Evolutionary conservation across 2,888 invertebrate genomes (phyloP).

Genomic region (Pharmacophagus antenor): DNA sequence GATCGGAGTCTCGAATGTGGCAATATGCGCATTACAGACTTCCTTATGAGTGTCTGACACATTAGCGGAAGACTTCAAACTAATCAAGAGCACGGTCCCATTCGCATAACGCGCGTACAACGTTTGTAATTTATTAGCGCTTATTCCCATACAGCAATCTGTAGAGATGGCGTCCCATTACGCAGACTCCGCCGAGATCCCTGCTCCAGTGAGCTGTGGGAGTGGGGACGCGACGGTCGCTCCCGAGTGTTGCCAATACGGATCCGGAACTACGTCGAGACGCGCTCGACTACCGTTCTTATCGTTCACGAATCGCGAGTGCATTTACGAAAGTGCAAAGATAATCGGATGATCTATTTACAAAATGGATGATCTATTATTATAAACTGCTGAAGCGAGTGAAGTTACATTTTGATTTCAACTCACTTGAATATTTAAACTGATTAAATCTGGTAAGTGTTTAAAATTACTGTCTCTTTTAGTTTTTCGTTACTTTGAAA

Average conservation of each 20-base stretch:
- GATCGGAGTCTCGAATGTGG: not conserved
- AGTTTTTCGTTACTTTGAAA: not conserved
- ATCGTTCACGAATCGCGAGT: constrained; percentile 32
- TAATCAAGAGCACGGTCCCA: constrained; percentile 73
- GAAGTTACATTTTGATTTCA: constrained; percentile 9
- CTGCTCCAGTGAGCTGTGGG: constrained; percentile 72
- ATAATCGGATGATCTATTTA: constrained; percentile 25
- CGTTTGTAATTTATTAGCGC: constrained; percentile 79
- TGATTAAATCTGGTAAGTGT: constrained; percentile 24
- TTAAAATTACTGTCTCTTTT: not conserved
- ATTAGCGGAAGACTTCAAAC: constrained; percentile 76
- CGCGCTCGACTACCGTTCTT: constrained; percentile 46
- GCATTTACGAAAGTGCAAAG: constrained; percentile 27
- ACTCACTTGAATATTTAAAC: constrained; percentile 5
- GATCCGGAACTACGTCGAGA: constrained; percentile 47
- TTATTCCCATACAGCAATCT: constrained; percentile 79
- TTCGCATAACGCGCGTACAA: constrained; percentile 72
- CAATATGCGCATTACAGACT: constrained; percentile 20
- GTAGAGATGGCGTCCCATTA: constrained; percentile 77
- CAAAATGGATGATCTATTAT: constrained; percentile 12
- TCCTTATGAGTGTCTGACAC: constrained; percentile 40
- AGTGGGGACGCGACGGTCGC: constrained; percentile 63
- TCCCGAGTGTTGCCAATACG: constrained; percentile 42
- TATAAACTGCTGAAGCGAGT: constrained; percentile 17
- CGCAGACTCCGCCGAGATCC: constrained; percentile 78